phyloP scores from a whole-genome alignment of 1,140 invertebrate genomes.

The Tetramorium simillimum region DNA sequence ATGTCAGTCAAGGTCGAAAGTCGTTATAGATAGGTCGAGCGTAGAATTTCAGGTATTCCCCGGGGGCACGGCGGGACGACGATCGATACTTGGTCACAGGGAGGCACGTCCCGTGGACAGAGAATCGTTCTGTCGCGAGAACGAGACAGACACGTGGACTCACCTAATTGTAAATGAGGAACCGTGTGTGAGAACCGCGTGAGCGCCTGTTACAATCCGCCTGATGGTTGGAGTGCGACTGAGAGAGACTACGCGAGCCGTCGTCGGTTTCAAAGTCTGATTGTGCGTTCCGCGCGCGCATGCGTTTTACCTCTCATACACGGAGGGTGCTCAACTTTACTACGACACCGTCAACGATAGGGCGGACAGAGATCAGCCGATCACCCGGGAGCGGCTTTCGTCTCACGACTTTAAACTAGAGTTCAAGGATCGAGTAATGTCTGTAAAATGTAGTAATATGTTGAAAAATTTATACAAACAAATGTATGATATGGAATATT shows the following conservation, averaged over 20 bases:
- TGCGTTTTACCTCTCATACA: slow-evolving; percentile 22
- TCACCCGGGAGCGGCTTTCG: not conserved
- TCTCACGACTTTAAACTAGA: not conserved
- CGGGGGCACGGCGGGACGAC: not conserved
- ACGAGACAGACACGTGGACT: slow-evolving; percentile 16
- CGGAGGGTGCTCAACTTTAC: slow-evolving; percentile 55
- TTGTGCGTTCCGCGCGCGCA: slow-evolving; percentile 45
- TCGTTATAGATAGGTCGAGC: slow-evolving; percentile 37
- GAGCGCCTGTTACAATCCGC: not conserved
- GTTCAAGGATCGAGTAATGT: not conserved
- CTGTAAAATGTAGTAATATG: not conserved
- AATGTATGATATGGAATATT: not conserved
- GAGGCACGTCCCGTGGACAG: not conserved
- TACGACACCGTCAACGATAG: not conserved
- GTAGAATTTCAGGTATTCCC: slow-evolving; percentile 13
- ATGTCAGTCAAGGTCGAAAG: slow-evolving; percentile 79
- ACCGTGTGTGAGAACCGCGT: not conserved
- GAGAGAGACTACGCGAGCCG: slow-evolving; percentile 49
- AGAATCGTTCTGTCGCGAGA: not conserved
- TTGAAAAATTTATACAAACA: not conserved
- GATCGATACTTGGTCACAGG: not conserved
- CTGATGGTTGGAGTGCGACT: slow-evolving; percentile 70
- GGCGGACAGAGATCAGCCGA: not conserved
- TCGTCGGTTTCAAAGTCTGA: slow-evolving; percentile 71
- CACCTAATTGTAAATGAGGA: slow-evolving; percentile 51